These are phyloP conservation scores for Trachelus stipa DNA, from an alignment of 2,888 invertebrate genomes.

Conservation along the genomic window DNA sequence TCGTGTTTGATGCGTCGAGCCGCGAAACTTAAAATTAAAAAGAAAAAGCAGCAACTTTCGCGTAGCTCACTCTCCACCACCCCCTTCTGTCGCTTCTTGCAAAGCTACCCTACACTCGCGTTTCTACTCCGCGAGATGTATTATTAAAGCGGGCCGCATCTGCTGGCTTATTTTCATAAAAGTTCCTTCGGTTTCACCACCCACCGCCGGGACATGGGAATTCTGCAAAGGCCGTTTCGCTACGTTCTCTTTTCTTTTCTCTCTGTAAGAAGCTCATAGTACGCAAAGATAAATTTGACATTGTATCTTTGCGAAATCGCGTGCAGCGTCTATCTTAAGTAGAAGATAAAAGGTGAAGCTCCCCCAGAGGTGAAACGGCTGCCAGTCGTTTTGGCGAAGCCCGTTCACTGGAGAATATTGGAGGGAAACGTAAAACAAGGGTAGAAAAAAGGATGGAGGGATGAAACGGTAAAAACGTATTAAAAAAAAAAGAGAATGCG, in stretches of 20 bases:
- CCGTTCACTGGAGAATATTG: neutral
- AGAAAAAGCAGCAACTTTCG: slow-evolving; percentile 15
- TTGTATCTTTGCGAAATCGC: neutral
- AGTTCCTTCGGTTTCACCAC: slow-evolving; percentile 17
- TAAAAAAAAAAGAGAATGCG: neutral
- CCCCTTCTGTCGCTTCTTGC: neutral
- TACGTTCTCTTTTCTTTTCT: neutral
- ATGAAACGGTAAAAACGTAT: neutral
- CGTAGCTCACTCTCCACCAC: neutral
- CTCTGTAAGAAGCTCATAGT: neutral
- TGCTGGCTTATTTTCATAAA: slow-evolving; percentile 32
- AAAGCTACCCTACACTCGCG: slow-evolving; percentile 1
- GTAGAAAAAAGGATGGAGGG: neutral
- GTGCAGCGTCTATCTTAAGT: neutral
- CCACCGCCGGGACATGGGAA: neutral
- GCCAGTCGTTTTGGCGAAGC: neutral
- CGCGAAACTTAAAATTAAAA: slow-evolving; percentile 27
- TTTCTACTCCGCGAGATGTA: slow-evolving; percentile 21
- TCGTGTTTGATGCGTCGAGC: neutral
- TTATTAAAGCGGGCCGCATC: slow-evolving; percentile 27
- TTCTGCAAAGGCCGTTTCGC: neutral
- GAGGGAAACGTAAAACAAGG: neutral
- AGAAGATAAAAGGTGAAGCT: neutral
- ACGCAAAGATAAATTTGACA: neutral
- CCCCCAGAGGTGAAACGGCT: neutral